Conservation (phyloP, 1,140 invertebrate genomes). For the Drosophila orosa region DNA sequence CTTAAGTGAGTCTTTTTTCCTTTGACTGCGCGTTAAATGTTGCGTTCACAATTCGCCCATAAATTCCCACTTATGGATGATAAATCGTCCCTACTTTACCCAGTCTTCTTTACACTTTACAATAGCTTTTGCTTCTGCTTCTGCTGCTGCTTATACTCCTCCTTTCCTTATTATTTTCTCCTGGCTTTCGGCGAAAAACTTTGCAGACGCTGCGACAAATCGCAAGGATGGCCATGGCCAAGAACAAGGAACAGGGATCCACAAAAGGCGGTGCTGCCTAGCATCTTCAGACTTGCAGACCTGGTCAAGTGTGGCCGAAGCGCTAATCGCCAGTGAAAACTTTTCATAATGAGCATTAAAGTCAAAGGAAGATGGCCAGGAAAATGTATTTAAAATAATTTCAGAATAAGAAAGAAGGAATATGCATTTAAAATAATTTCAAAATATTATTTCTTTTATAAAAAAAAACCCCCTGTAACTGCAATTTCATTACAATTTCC, state of each 20-base stretch:
- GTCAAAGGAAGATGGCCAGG: constrained; percentile 13
- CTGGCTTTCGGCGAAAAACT: constrained; percentile 55
- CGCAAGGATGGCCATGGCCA: constrained; percentile 35
- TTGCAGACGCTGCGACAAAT: constrained; percentile 80
- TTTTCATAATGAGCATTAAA: constrained; percentile 75
- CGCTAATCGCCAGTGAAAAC: constrained; percentile 67
- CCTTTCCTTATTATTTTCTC: constrained; percentile 2
- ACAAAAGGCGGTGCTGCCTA: constrained; percentile 3
- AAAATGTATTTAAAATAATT: not conserved
- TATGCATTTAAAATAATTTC: too few species aligned
- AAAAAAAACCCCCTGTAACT: not conserved
- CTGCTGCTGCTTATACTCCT: not conserved
- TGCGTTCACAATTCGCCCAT: constrained; percentile 83
- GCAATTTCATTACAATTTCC: constrained; percentile 17
- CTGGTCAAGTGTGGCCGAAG: constrained; percentile 66
- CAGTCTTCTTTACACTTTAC: not conserved
- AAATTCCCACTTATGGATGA: constrained; percentile 80
- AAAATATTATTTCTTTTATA: not conserved
- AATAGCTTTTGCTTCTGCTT: constrained; percentile 25
- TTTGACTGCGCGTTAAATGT: constrained; percentile 67
- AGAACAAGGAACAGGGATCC: not conserved
- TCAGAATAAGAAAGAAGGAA: not conserved
- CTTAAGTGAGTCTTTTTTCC: constrained; percentile 51
- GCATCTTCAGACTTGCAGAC: constrained; percentile 27
- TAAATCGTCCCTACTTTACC: constrained; percentile 62